Evolutionary conservation across 1,140 invertebrate species (phyloP).

Genomic region (Kradibia gibbosae): DNA sequence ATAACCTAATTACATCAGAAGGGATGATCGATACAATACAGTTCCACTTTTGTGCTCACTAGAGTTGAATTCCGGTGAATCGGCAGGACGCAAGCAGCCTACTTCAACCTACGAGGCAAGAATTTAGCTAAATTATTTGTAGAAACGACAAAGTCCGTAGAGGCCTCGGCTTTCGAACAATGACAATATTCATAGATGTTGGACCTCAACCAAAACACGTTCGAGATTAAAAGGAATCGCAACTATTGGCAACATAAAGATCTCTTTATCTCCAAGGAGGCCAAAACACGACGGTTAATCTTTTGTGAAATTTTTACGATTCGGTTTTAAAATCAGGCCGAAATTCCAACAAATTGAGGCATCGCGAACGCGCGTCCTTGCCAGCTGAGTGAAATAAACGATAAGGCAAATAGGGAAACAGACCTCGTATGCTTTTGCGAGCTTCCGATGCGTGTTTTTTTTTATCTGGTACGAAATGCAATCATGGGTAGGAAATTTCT

Average conservation of each 20-base stretch:
- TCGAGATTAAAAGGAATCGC: background rate
- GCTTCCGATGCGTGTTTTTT: background rate
- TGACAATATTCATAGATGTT: background rate
- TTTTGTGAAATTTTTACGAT: background rate
- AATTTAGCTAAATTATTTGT: too few relatives aligned
- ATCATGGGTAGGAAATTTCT: background rate
- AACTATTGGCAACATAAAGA: background rate
- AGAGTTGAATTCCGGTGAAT: too few relatives aligned
- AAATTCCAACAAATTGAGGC: too few relatives aligned
- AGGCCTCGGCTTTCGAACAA: background rate
- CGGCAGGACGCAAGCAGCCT: too few relatives aligned
- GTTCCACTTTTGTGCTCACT: too few relatives aligned
- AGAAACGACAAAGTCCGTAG: background rate
- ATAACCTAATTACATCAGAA: background rate
- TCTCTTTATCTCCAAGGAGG: background rate
- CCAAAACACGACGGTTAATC: background rate
- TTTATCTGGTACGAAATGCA: background rate
- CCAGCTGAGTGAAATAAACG: conserved; percentile 20
- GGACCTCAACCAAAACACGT: background rate
- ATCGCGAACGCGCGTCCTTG: background rate
- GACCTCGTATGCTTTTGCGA: background rate
- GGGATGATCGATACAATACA: background rate
- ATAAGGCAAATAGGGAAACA: conserved; percentile 4
- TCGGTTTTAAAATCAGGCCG: background rate
- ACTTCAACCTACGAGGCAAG: too few relatives aligned